These are phyloP conservation scores for Oligia strigilis DNA, from an alignment of 2,888 invertebrate species.

Conservation along the genomic window DNA sequence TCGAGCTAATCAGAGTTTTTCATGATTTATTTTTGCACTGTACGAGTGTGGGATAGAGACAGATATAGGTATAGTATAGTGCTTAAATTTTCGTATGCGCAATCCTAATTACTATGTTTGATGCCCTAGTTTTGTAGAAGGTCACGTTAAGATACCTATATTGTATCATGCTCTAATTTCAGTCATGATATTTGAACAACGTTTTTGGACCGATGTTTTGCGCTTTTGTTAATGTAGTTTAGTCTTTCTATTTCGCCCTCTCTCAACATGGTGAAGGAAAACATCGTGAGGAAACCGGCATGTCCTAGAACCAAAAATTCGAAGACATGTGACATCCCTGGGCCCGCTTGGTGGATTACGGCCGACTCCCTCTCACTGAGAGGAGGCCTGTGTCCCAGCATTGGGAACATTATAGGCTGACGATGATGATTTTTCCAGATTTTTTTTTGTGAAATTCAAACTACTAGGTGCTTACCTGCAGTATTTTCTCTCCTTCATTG, in stretches of 20 bases:
- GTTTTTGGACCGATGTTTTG: constrained; percentile 4
- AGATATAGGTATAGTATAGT: neutral
- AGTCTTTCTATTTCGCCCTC: neutral
- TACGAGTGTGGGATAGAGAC: neutral
- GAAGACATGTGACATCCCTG: no score
- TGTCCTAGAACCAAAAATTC: no score
- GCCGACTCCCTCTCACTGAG: no score
- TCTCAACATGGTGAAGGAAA: no score
- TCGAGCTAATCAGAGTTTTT: neutral
- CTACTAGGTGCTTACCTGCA: neutral
- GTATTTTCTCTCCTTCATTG: neutral
- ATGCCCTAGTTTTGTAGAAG: constrained; percentile 37
- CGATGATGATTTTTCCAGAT: no score
- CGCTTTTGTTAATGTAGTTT: neutral
- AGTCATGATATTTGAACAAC: constrained; percentile 8
- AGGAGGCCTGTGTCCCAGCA: no score
- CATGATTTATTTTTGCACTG: constrained; percentile 5
- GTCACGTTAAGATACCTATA: constrained; percentile 24
- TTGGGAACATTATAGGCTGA: no score
- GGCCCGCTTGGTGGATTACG: no score
- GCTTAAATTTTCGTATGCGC: constrained; percentile 18
- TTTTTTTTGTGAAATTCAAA: neutral
- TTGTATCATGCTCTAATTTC: constrained; percentile 37
- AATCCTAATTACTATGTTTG: constrained; percentile 37
- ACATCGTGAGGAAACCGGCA: no score